Base-by-base conservation (phyloP, 2,888 invertebrate species). In the Diplolepis rosae region DNA sequence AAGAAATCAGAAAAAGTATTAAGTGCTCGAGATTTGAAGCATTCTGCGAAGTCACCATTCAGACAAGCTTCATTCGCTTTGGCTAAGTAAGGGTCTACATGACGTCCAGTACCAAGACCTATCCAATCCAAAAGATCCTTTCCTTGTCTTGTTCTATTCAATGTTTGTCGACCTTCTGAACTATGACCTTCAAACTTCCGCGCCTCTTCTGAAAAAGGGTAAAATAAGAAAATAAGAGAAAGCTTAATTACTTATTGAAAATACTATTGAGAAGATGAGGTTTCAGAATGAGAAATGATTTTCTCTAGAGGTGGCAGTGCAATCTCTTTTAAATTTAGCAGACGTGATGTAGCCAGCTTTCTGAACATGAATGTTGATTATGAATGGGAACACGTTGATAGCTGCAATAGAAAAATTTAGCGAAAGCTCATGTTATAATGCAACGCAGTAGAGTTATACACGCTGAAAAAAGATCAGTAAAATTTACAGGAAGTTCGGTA, bases 21-120 rank as follows among this genome's bases (percentile, higher is more conserved):
- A 65, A 96, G 87, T 0, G 95, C 95, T 77, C 94, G 93, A 0
- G 95, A 95, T 84, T 96, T 95, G 86, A 96, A 95, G 85, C 95
- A 96, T 84, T 95, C 95, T 0, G 95, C 94, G n/a, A 96, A 89
- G 85, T 96, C 95, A 4, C 95, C 95, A 74, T 91, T 92, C 69
- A 95, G 89, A 80, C 95, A 96, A 75, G 93, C 94, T 75, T 93
- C 91, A 69, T 95, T 95, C 0, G 93, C 91, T 83, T 92, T 93
- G 65, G 94, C 93, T 79, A 95, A 89, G 88, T 94, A 96, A 0
- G 95, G 95, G 89, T 95, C 95, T 65, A 93, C 92, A 81, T 95
- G 93, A 74, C 90, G 89, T 50, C 92, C 92, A 4, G 94, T 94
- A 11, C 95, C 95, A 50, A 95, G 89, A 9, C 95, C 95, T 24